phyloP scores from a whole-genome alignment of 2,888 invertebrate genomes.

The Hydrotaea cyrtoneurina region DNA sequence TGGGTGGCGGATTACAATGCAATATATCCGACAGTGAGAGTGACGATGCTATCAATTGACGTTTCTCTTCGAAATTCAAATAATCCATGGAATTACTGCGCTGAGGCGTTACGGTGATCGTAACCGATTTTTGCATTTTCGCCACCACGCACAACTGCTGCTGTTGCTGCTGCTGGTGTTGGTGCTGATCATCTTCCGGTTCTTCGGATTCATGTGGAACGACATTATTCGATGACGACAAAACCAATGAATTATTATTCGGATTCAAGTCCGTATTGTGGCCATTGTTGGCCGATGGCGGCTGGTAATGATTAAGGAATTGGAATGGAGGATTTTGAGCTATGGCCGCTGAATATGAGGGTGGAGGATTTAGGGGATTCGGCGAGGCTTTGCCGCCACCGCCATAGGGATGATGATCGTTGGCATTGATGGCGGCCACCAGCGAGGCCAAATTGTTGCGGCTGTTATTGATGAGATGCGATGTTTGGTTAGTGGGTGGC shows the following conservation, averaged over 20 bases:
- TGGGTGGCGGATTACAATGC: conserved; percentile 85
- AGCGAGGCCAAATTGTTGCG: conserved; percentile 75
- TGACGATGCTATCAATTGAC: conserved; percentile 93
- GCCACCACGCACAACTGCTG: conserved; percentile 80
- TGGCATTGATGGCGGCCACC: conserved; percentile 73
- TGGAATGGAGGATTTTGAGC: conserved; percentile 69
- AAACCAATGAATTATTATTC: conserved; percentile 60
- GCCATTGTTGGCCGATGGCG: conserved; percentile 13
- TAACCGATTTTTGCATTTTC: conserved; percentile 83
- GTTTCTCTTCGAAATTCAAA: conserved; percentile 94
- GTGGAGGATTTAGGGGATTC: conserved; percentile 70
- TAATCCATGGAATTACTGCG: conserved; percentile 93
- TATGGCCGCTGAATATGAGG: conserved; percentile 76
- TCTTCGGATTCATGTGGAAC: conserved; percentile 52
- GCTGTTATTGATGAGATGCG: conserved; percentile 75
- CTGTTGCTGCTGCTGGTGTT: conserved; percentile 72
- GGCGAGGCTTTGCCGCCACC: conserved; percentile 67
- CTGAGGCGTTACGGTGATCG: conserved; percentile 86
- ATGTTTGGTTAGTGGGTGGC: conserved; percentile 66
- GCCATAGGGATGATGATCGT: conserved; percentile 58
- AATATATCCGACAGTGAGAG: conserved; percentile 92
- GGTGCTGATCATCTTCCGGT: conserved; percentile 69
- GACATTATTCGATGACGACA: conserved; percentile 45
- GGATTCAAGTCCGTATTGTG: conserved; percentile 53
- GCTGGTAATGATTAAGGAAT: conserved; percentile 69